Percentiles rank a stretch among this genome's conserved stretches.
These are phyloP conservation scores for Apotomis betuletana DNA, from an alignment of 2,888 invertebrate species.

Conservation along the genomic window DNA sequence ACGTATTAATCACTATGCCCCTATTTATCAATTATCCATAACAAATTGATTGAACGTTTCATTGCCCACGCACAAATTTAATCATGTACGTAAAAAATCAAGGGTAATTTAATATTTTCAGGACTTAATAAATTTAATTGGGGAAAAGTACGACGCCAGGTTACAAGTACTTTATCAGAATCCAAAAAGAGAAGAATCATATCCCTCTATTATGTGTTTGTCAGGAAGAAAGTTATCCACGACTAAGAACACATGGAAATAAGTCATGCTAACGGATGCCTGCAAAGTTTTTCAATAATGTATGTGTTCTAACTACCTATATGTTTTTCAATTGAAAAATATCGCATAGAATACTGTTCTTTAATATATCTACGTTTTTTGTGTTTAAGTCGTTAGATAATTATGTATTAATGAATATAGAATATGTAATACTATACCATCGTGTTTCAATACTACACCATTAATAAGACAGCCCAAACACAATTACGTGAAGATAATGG, in stretches of 20 bases:
- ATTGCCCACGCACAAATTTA: too few relatives aligned
- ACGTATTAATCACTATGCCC: too few relatives aligned
- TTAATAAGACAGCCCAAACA: neutral
- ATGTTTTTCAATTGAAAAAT: too few relatives aligned
- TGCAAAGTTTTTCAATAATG: neutral
- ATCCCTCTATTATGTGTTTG: constrained; percentile 52
- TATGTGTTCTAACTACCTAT: too few relatives aligned
- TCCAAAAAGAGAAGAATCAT: constrained; percentile 48
- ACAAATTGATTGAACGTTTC: too few relatives aligned
- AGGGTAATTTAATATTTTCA: constrained; percentile 48
- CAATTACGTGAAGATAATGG: constrained; percentile 7
- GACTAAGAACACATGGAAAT: constrained; percentile 53
- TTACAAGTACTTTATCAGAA: constrained; percentile 56
- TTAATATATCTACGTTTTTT: neutral
- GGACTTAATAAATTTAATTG: constrained; percentile 65
- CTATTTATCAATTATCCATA: too few relatives aligned
- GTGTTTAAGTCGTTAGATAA: constrained; percentile 27
- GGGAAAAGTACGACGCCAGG: constrained; percentile 55
- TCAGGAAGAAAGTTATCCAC: constrained; percentile 18
- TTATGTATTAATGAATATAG: constrained; percentile 24
- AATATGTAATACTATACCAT: constrained; percentile 18
- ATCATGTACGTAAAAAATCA: neutral
- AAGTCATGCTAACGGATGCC: neutral
- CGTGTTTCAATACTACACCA: neutral
- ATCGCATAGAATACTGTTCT: too few relatives aligned